Evolutionary conservation across 53 echinoderm and acorn worm genomes (phyloP).

Genomic region (Luidia sarsii): DNA sequence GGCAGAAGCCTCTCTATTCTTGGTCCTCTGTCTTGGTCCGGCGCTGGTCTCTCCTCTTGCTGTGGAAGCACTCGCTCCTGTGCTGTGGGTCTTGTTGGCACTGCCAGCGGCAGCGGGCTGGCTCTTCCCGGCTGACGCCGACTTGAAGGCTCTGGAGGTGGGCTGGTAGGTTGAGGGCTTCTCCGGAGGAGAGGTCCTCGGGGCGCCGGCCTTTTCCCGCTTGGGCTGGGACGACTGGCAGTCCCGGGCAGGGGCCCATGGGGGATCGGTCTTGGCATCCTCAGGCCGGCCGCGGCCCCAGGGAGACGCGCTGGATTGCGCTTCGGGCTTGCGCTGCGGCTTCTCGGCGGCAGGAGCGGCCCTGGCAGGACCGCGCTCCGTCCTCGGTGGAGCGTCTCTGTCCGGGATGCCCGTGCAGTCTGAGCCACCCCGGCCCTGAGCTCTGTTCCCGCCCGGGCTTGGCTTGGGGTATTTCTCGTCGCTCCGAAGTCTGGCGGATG

Average conservation of each 20-base stretch:
- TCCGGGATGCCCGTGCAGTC: no score
- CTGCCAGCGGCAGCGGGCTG: no score
- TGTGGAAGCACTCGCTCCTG: no score
- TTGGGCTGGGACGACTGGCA: background rate
- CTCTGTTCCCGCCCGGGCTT: constrained; percentile 21
- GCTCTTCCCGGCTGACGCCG: no score
- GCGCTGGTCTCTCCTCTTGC: background rate
- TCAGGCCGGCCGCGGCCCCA: no score
- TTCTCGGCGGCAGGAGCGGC: background rate
- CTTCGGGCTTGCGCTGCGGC: background rate
- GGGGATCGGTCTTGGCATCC: constrained; percentile 17
- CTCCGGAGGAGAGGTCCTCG: background rate
- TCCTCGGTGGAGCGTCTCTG: no score
- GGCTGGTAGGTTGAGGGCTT: background rate
- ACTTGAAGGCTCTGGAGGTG: background rate
- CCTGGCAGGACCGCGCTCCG: no score
- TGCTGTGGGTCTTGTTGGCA: no score
- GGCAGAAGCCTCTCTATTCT: background rate
- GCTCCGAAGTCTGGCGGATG: no score
- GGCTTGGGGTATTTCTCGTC: no score
- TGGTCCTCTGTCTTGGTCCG: background rate
- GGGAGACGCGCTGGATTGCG: no score
- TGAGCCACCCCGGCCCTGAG: no score
- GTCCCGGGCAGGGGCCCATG: background rate
- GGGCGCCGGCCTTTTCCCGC: background rate